phyloP scores from a whole-genome alignment of 1,140 invertebrate species.

The Lysiphlebus fabarum region DNA sequence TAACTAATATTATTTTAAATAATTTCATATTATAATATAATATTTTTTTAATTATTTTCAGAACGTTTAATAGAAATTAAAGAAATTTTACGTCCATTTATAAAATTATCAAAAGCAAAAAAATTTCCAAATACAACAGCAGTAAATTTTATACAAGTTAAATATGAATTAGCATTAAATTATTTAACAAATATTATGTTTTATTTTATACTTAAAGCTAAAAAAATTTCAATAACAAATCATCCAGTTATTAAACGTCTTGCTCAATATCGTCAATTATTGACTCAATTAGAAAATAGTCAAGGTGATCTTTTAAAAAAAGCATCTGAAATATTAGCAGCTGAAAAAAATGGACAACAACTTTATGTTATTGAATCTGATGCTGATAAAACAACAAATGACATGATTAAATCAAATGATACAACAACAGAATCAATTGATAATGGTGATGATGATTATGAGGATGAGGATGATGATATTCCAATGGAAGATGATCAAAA shows the following conservation, averaged over 20 bases:
- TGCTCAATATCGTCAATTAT: slow-evolving; percentile 73
- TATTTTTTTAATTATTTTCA: slow-evolving; percentile 38
- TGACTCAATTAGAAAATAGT: slow-evolving; percentile 68
- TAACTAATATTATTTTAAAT: slow-evolving; percentile 1
- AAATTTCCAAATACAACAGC: slow-evolving; percentile 58
- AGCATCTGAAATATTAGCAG: slow-evolving; percentile 47
- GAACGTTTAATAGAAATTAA: slow-evolving; percentile 62
- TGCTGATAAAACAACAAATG: slow-evolving; percentile 23
- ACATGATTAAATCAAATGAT: neutral
- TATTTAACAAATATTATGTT: slow-evolving; percentile 84
- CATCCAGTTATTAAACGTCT: slow-evolving; percentile 85
- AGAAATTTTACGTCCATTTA: slow-evolving; percentile 63
- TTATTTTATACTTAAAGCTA: slow-evolving; percentile 80
- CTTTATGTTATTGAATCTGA: slow-evolving; percentile 16
- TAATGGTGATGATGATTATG: neutral
- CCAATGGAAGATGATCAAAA: slow-evolving; percentile 44
- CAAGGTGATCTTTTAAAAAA: slow-evolving; percentile 61
- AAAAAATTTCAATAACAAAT: slow-evolving; percentile 64
- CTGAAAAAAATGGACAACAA: slow-evolving; percentile 23
- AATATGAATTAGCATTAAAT: slow-evolving; percentile 71
- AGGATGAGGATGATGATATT: slow-evolving; percentile 43
- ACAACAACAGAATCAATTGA: neutral
- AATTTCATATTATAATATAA: neutral
- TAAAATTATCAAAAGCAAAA: slow-evolving; percentile 62
- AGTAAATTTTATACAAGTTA: slow-evolving; percentile 66